phyloP scores from a whole-genome alignment of 2,888 invertebrate genomes.

The Macaria liturata region DNA sequence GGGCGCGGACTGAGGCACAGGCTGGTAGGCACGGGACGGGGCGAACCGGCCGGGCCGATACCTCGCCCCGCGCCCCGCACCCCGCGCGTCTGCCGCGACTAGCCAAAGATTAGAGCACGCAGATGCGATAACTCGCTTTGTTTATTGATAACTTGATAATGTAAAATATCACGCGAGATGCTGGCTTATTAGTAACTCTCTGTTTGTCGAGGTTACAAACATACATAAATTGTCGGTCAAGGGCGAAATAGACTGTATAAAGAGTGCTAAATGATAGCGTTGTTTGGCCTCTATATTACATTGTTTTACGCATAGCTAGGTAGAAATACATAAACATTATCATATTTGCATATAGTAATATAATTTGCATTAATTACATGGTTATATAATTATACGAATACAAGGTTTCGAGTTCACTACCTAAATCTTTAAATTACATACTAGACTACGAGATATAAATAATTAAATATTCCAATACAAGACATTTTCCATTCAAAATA shows the following conservation, averaged over 20 bases:
- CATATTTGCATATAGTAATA: too few species aligned
- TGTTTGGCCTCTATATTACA: not conserved
- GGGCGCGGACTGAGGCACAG: slow-evolving; percentile 68
- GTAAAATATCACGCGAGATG: slow-evolving; percentile 26
- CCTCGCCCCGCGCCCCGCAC: slow-evolving; percentile 43
- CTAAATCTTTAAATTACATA: too few species aligned
- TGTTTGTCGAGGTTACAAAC: slow-evolving; percentile 19
- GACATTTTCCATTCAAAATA: too few species aligned
- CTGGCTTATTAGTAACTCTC: slow-evolving; percentile 9
- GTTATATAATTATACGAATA: too few species aligned
- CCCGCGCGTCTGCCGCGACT: slow-evolving; percentile 56
- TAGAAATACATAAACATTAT: too few species aligned
- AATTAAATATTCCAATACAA: too few species aligned
- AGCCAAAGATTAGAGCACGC: slow-evolving; percentile 51
- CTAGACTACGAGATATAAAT: too few species aligned
- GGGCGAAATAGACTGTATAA: slow-evolving; percentile 1
- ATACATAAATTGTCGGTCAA: slow-evolving; percentile 20
- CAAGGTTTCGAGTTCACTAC: too few species aligned
- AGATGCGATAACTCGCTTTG: slow-evolving; percentile 45
- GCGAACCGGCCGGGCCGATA: slow-evolving; percentile 63
- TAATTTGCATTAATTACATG: too few species aligned
- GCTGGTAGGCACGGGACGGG: slow-evolving; percentile 35
- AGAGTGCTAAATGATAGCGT: not conserved
- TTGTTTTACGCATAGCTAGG: not conserved
- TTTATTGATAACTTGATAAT: slow-evolving; percentile 32